Evolutionary conservation across 1,140 invertebrate species (phyloP).

Genomic region (Drosophila ficusphila): DNA sequence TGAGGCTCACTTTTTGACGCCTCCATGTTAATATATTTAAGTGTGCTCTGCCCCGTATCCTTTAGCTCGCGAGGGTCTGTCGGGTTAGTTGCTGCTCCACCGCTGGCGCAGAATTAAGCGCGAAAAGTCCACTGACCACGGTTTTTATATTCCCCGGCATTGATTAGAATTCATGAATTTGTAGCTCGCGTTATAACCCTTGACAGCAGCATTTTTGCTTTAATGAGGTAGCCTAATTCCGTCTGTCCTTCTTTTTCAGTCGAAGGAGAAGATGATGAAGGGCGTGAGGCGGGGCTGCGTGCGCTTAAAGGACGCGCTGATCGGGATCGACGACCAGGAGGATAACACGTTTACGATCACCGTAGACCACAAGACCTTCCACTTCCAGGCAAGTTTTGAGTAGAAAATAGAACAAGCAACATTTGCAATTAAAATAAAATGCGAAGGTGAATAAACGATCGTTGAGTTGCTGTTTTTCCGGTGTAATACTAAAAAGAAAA

Average conservation of each 20-base stretch:
- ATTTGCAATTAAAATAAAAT: no score
- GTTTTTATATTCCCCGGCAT: conserved; percentile 85
- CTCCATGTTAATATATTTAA: conserved; percentile 52
- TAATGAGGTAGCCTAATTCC: conserved; percentile 23
- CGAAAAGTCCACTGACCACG: conserved; percentile 84
- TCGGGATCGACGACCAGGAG: conserved; percentile 99
- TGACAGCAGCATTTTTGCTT: neutral
- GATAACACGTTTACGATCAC: conserved; percentile 99
- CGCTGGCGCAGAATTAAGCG: conserved; percentile 86
- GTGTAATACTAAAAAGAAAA: neutral
- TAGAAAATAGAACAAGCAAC: no score
- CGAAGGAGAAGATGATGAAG: conserved; percentile 99
- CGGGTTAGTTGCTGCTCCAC: conserved; percentile 39
- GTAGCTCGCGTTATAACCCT: neutral
- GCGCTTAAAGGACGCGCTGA: conserved; percentile 95
- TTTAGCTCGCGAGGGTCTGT: neutral
- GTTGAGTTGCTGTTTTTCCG: no score
- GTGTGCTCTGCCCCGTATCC: conserved; percentile 3
- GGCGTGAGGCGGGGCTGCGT: conserved; percentile 98
- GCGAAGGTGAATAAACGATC: no score
- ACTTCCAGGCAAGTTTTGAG: conserved; percentile 94
- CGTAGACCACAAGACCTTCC: conserved; percentile 99
- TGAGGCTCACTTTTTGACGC: conserved; percentile 19
- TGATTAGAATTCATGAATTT: conserved; percentile 21
- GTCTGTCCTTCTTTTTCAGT: conserved; percentile 87